Conservation (phyloP, 2,113 vertebrate species). For the Crotalus helleri region DNA sequence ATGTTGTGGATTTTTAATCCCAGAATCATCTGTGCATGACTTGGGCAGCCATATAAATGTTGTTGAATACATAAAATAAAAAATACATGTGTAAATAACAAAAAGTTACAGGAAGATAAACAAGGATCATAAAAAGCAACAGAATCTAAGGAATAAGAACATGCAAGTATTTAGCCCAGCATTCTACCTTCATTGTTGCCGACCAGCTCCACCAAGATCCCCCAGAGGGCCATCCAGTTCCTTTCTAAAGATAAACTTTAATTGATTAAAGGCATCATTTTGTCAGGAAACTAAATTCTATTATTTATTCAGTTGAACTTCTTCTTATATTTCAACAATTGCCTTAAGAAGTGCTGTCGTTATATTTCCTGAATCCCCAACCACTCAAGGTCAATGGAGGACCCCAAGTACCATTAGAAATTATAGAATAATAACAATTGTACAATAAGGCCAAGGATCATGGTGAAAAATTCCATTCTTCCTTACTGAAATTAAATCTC, state of each 20-base stretch:
- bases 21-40: background rate
- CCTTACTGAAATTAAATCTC: background rate
- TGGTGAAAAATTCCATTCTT: background rate
- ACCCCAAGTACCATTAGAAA: background rate
- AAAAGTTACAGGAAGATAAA: background rate
- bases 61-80: background rate
- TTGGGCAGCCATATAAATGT: background rate
- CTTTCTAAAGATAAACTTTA: background rate
- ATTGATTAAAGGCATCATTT: background rate
- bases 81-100: background rate
- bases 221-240: background rate
- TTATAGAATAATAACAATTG: background rate
- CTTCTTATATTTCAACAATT: background rate
- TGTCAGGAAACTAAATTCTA: background rate
- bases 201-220: background rate
- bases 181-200: background rate
- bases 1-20: background rate
- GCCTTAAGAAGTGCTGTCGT: background rate
- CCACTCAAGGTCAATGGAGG: background rate
- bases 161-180: background rate
- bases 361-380: background rate
- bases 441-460: background rate
- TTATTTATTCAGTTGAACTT: background rate
- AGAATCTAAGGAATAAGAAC: background rate
- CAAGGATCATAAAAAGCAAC: background rate